These are phyloP conservation scores for Schlechtendalia chinensis DNA, from an alignment of 1,140 invertebrate genomes.

Conservation along the genomic window DNA sequence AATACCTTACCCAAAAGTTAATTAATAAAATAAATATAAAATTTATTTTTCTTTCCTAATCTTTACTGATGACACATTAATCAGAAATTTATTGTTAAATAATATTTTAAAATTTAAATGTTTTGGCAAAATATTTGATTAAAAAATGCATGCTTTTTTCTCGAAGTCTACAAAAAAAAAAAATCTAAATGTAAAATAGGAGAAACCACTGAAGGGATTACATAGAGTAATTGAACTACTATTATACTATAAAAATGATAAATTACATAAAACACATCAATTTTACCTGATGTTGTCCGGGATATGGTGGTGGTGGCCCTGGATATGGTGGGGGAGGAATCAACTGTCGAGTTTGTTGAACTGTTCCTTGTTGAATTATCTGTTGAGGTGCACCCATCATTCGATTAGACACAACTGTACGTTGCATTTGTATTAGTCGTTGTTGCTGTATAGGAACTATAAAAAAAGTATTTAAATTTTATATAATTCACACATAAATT, in stretches of 20 bases:
- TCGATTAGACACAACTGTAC: slow-evolving; percentile 30
- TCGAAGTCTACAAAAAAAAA: slow-evolving; percentile 31
- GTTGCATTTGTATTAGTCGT: slow-evolving; percentile 30
- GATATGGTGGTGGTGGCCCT: slow-evolving; percentile 66
- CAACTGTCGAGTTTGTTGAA: slow-evolving; percentile 34
- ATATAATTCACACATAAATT: not conserved
- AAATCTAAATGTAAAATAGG: slow-evolving; percentile 35
- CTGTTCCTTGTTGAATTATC: slow-evolving; percentile 55
- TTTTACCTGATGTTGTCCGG: slow-evolving; percentile 56
- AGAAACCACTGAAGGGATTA: slow-evolving; percentile 30
- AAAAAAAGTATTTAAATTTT: not conserved
- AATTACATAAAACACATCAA: not conserved
- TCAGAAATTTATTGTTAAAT: not conserved
- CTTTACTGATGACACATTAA: not conserved
- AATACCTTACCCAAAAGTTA: slow-evolving; percentile 6
- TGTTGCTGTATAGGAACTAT: slow-evolving; percentile 52
- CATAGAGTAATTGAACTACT: slow-evolving; percentile 13
- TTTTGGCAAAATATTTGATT: not conserved
- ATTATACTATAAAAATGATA: slow-evolving; percentile 2
- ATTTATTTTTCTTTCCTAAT: not conserved
- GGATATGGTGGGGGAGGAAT: slow-evolving; percentile 63
- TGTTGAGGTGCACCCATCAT: slow-evolving; percentile 52
- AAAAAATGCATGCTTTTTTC: slow-evolving; percentile 23
- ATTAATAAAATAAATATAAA: slow-evolving; percentile 10
- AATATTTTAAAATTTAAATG: not conserved